Base-by-base conservation (phyloP, 2,113 vertebrate genomes). In the Mobula hypostoma region DNA sequence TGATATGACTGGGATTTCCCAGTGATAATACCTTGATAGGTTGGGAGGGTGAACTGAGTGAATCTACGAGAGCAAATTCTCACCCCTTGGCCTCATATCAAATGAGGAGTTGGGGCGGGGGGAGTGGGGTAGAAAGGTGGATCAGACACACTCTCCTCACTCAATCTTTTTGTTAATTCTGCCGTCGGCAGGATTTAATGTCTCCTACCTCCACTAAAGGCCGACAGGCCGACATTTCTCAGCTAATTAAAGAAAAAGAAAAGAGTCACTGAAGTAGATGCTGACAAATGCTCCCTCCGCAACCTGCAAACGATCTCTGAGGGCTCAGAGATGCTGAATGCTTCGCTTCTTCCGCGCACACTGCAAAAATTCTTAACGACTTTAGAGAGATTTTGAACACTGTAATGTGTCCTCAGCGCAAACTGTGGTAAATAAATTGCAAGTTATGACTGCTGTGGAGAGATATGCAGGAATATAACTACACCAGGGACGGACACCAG, bases 191-290 rank as follows among this genome's bases (percentile, higher is more conserved):
- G 32, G 72, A 74, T 93, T 93, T 93, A 93, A 48, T 36, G 68
- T 21, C 7, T 93, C 68, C 66, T 68, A 93, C 68, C 68, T 93
- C 36, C 96, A 95, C 97, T 97, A 98, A 97, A 90, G 85, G 63
- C 58, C 97, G 97, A 97, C 97, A 98, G 97, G 95, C 96, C 98
- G 98, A 98, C 98, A 98, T 98, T 98, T 98, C 97, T 97, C 97
- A 97, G 97, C 98, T 99, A 98, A 99, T 99, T 99, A 98, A 74
- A 24, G 98, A 98, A 98, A 98, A 98, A 98, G 98, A 97, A 98
- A 98, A 56, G 40, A 56, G n/a, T 72, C 9, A 68, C 97, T 96
- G 97, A 99, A 98, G 98, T 98, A 98, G 98, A 98, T 97, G 95
- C 98, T 98, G 98, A 98, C 98, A 98, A 97, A 97, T 97, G 96